Conservation (phyloP, 2,113 vertebrate genomes). For the Cisticola juncidis region DNA sequence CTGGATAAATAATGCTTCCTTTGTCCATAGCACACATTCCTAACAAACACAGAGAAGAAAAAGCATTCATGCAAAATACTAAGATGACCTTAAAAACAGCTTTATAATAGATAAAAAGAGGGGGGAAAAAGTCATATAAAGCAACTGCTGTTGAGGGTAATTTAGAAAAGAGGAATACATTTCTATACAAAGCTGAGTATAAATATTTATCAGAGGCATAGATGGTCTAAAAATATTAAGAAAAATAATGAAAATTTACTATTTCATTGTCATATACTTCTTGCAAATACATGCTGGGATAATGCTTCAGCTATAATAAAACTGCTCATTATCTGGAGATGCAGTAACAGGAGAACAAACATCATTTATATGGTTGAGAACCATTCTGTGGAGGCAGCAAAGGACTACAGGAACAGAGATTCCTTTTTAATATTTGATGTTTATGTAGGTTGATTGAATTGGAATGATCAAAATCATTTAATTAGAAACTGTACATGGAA, state of each 20-base stretch:
- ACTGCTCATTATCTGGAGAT: slow-evolving; percentile 56
- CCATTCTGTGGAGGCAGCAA: not conserved
- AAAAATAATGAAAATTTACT: slow-evolving; percentile 43
- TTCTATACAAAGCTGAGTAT: not conserved
- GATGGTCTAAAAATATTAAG: slow-evolving; percentile 11
- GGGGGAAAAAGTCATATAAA: not conserved
- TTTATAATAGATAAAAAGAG: not conserved
- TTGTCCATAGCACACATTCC: not conserved
- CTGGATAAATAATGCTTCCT: not conserved
- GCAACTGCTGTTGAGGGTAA: not conserved
- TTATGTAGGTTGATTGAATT: slow-evolving; percentile 9
- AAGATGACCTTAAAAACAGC: not conserved
- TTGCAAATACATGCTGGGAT: slow-evolving; percentile 42
- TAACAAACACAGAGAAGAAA: not conserved
- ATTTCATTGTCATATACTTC: slow-evolving; percentile 17
- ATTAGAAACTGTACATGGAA: not conserved
- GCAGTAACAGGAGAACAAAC: slow-evolving; percentile 38
- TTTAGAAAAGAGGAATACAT: not conserved
- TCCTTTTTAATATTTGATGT: slow-evolving; percentile 9
- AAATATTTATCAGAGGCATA: slow-evolving; percentile 38
- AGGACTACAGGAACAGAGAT: not conserved
- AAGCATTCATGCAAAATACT: not conserved
- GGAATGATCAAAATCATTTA: not conserved
- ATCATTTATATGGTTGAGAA: not conserved
- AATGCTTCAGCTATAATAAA: slow-evolving; percentile 41